Evolutionary conservation across 2,888 invertebrate species (phyloP).

Genomic region (Cosmopolites sordidus): DNA sequence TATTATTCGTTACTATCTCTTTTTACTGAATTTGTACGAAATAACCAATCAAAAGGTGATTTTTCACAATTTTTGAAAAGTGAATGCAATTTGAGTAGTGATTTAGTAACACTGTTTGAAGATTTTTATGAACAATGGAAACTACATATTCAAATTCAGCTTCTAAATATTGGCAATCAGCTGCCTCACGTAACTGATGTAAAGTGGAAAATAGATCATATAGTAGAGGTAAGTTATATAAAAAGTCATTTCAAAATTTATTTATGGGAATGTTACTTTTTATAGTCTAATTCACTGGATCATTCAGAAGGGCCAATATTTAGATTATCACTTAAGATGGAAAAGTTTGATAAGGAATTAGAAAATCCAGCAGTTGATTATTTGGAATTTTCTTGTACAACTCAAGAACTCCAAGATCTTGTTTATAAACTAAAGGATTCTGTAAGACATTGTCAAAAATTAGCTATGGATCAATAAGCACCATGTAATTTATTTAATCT

Average conservation of each 20-base stretch:
- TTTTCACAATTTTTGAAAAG: slow-evolving; percentile 34
- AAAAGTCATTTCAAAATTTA: too few species aligned
- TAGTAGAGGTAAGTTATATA: slow-evolving; percentile 40
- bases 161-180: slow-evolving; percentile 43
- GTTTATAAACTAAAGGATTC: slow-evolving; percentile 64
- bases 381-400: slow-evolving; percentile 58
- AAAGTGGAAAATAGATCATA: slow-evolving; percentile 59
- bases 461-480: slow-evolving; percentile 6
- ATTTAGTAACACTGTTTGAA: slow-evolving; percentile 33
- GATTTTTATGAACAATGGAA: slow-evolving; percentile 39
- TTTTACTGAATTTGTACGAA: slow-evolving; percentile 39
- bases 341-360: slow-evolving; percentile 43
- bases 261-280: slow-evolving; percentile 17
- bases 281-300: slow-evolving; percentile 42
- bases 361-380: slow-evolving; percentile 47
- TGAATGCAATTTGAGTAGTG: slow-evolving; percentile 36
- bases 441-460: slow-evolving; percentile 52
- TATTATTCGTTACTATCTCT: slow-evolving; percentile 34
- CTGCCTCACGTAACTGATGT: slow-evolving; percentile 56
- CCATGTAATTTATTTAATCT: too few species aligned
- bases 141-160: slow-evolving; percentile 35
- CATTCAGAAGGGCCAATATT: slow-evolving; percentile 44
- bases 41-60: slow-evolving; percentile 35
- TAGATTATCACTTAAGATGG: slow-evolving; percentile 40
- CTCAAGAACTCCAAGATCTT: slow-evolving; percentile 62